phyloP scores from a whole-genome alignment of 2,888 invertebrate species.

The Callinectes sapidus region DNA sequence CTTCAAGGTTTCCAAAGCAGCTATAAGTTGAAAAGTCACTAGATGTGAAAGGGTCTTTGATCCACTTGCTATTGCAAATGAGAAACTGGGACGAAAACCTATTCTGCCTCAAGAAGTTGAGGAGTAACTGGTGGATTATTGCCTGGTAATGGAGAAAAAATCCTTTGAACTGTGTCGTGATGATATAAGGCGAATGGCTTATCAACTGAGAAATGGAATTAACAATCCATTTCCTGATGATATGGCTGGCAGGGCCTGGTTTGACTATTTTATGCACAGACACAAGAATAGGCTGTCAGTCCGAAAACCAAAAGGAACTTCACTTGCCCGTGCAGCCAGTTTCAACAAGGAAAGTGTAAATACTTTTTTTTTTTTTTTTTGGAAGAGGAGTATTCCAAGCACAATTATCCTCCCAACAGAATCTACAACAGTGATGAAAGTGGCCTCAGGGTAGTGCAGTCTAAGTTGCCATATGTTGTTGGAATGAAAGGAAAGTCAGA shows the following conservation, averaged over 20 bases:
- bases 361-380: too few relatives aligned
- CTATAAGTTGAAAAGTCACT: not conserved
- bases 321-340: not conserved
- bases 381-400: too few relatives aligned
- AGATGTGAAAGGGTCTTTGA: not conserved
- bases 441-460: too few relatives aligned
- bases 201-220: not conserved
- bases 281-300: conserved; percentile 29
- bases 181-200: conserved; percentile 12
- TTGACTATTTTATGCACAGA: not conserved
- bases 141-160: not conserved
- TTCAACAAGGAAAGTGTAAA: too few relatives aligned
- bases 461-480: too few relatives aligned
- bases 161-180: not conserved
- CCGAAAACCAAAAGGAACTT: conserved; percentile 29
- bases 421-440: too few relatives aligned
- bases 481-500: too few relatives aligned
- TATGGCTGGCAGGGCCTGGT: not conserved
- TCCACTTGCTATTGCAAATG: conserved; percentile 11
- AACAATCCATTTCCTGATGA: not conserved
- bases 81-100: not conserved
- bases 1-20: conserved; percentile 13
- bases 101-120: too few relatives aligned
- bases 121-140: too few relatives aligned
- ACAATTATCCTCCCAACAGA: too few relatives aligned